Base-by-base conservation (phyloP, 2,797 vertebrate species). In the Diceros bicornis region DNA sequence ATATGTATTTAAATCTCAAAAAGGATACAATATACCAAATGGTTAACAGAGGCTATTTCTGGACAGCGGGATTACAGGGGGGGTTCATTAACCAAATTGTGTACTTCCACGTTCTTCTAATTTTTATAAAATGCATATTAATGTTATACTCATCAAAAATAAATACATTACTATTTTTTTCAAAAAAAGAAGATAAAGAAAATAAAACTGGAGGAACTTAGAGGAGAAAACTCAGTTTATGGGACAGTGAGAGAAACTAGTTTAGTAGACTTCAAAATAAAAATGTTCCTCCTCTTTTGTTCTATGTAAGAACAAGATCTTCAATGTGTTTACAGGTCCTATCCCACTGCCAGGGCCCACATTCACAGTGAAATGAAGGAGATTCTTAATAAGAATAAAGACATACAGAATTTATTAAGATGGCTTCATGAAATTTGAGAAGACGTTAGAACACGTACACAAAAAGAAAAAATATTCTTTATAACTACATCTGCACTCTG, bases 181-280 rank as follows among this genome's bases (percentile, higher is more conserved):
- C 25, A 14, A 52, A 52, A 32, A 79, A 87, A 52, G 12, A 75
- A 13, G 29, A 88, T 11, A 12, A 32, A 77, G 27, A 89, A 78
- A 57, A 61, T 78, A 92, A 55, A 72, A 62, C 23, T 71, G 66
- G 52, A 95, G 14, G 14, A 94, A 77, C 1, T 37, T 87, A 77
- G 32, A 74, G 47, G 44, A 66, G 7, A 17, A 85, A 89, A 86
- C 25, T 77, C 34, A 61, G 68, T 27, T 78, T 92, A 69, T 17
- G 6, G 6, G 18, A 64, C 55, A 83, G 68, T 13, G n/a, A 94
- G 10, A 10, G 68, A 62, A 94, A 75, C 25, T 66, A 82, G 27
- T 50, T 89, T 85, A 62, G 34, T 27, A 86, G n/a, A 86, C 82
- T 59, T 94, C 55, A 94, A 94, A 93, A 79, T 68, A 89, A 74